Percentiles rank a stretch among this genome's conserved stretches.
These are phyloP conservation scores for Drosophila asahinai DNA, from an alignment of 1,140 invertebrate species.

Conservation along the genomic window DNA sequence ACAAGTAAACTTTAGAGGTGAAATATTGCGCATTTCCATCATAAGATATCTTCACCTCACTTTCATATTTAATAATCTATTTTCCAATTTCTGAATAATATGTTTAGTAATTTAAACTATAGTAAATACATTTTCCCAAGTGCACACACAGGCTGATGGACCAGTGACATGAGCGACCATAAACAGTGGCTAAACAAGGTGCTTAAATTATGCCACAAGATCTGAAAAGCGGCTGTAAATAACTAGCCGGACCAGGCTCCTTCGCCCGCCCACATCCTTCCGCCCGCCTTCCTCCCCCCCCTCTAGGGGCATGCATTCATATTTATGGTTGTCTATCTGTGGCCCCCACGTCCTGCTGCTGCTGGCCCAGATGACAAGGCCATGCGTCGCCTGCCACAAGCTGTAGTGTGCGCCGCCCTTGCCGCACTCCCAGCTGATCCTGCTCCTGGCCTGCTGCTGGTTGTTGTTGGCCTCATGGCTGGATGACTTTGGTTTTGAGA, in stretches of 20 bases:
- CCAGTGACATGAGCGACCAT: conserved; percentile 78
- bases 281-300: neutral
- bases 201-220: conserved; percentile 83
- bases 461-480: conserved; percentile 80
- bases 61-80: no score
- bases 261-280: conserved; percentile 2
- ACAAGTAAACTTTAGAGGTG: no score
- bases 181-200: conserved; percentile 83
- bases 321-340: conserved; percentile 73
- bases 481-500: conserved; percentile 78
- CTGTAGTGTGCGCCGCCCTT: conserved; percentile 56
- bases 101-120: neutral
- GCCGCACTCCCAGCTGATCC: conserved; percentile 32
- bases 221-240: conserved; percentile 79
- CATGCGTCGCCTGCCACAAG: conserved; percentile 73
- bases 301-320: conserved; percentile 57
- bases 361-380: conserved; percentile 51
- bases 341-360: conserved; percentile 6
- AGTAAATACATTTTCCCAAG: neutral
- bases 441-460: conserved; percentile 64
- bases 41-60: rapidly evolving
- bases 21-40: neutral
- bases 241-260: conserved; percentile 56
- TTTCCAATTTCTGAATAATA: neutral
- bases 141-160: conserved; percentile 52